These are phyloP conservation scores for Drosophila rhopaloa DNA, from an alignment of 1,140 invertebrate genomes.

Conservation along the genomic window DNA sequence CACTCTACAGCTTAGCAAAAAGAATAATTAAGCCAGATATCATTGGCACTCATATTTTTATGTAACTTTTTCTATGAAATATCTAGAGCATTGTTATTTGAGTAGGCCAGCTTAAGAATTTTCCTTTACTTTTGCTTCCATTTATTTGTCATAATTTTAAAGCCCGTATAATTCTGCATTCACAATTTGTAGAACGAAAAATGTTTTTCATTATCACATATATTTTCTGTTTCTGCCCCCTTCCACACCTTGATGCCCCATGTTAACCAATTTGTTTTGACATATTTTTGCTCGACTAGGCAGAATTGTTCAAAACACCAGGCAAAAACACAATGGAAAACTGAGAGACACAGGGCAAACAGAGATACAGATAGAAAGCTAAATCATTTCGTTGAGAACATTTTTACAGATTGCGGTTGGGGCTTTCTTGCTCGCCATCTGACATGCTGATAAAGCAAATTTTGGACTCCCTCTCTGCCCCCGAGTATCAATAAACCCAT, in stretches of 20 bases:
- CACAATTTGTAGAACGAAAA: background rate
- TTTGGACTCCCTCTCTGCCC: constrained; percentile 12
- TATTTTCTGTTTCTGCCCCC: background rate
- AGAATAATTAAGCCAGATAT: too few species aligned
- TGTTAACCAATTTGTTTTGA: constrained; percentile 45
- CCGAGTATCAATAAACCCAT: constrained; percentile 59
- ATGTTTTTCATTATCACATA: constrained; percentile 21
- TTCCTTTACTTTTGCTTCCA: background rate
- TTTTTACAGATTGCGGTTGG: constrained; percentile 47
- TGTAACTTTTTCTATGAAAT: background rate
- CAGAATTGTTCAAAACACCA: constrained; percentile 55
- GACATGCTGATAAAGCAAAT: constrained; percentile 55
- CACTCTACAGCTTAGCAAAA: too few species aligned
- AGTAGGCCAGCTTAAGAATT: background rate
- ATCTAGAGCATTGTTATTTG: background rate
- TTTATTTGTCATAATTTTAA: background rate
- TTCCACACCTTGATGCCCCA: background rate
- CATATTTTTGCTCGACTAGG: constrained; percentile 52
- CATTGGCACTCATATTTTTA: too few species aligned
- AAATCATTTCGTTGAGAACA: constrained; percentile 47
- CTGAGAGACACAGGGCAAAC: constrained; percentile 2
- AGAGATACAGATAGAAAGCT: constrained; percentile 34
- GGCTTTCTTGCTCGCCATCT: constrained; percentile 24
- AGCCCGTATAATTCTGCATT: background rate
- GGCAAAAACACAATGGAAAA: constrained; percentile 18